Percentiles rank a stretch among this genome's conserved stretches.
Evolutionary conservation across 2,113 vertebrate genomes (phyloP).

Genomic region (chimpanzee (Pan troglodytes)): NHGRI_mPanTro3-v2.1_pri NC_072412.2:78030501-78031000

Average conservation of each 20-base stretch:
- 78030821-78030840: background rate
- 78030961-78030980: background rate
- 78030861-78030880: background rate
- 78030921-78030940: background rate
- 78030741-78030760: background rate
- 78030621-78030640: background rate
- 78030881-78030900: background rate
- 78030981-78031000: background rate
- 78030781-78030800: background rate
- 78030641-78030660: background rate
- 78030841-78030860: background rate
- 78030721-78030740: background rate
- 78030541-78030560: slow-evolving; percentile 10
- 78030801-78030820: background rate
- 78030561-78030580: slow-evolving; percentile 36
- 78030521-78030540: background rate
- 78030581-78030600: background rate
- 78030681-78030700: background rate
- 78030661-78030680: background rate
- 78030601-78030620: slow-evolving; percentile 38
- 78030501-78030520: slow-evolving; percentile 27
- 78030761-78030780: background rate
- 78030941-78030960: background rate
- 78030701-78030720: background rate
- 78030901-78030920: background rate